Evolutionary conservation across 2,113 vertebrate genomes (phyloP).

Genomic region (Chauna torquata): DNA sequence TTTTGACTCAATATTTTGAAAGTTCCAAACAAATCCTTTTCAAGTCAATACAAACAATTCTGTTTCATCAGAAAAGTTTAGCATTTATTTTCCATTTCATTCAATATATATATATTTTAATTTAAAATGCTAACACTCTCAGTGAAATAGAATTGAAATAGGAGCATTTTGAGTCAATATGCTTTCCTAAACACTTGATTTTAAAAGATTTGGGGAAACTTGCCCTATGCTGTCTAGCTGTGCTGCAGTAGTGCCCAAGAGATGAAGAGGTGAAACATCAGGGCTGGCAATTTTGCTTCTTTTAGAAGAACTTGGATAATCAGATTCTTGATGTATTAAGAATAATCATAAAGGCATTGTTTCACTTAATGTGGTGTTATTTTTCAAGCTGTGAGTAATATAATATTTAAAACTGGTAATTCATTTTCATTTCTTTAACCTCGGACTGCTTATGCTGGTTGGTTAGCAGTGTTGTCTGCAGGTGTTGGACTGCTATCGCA

Average conservation of each 20-base stretch:
- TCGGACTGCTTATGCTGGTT: background rate
- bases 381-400: background rate
- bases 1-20: background rate
- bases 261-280: background rate
- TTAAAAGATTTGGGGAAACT: background rate
- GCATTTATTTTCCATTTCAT: background rate
- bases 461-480: background rate
- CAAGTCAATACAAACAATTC: background rate
- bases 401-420: background rate
- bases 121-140: background rate
- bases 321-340: background rate
- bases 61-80: background rate
- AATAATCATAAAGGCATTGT: background rate
- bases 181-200: background rate
- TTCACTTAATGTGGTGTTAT: background rate
- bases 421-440: background rate
- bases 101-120: background rate
- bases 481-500: accelerated
- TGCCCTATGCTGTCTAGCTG: background rate
- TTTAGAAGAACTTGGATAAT: background rate
- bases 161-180: background rate
- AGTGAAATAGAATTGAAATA: background rate
- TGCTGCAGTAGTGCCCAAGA: background rate
- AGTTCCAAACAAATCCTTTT: background rate
- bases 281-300: background rate